Base-by-base conservation (phyloP, 2,797 vertebrate genomes). In the Pagetopsis macropterus region DNA sequence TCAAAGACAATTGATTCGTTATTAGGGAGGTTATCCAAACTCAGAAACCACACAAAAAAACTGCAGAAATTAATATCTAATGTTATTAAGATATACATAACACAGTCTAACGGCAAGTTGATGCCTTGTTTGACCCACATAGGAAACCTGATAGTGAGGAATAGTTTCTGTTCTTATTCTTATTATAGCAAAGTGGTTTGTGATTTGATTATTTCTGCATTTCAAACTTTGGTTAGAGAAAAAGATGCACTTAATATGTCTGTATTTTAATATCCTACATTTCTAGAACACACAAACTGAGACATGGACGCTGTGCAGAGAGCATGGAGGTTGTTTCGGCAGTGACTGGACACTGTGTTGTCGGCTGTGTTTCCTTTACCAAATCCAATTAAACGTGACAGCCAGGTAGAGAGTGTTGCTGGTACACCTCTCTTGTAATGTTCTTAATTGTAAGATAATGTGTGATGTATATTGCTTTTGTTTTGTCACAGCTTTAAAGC, bases 311-410 rank as follows among this genome's bases (percentile, higher is more conserved):
- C 45, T 12, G 3, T 23, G 40, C 7, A 59, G 31, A 46, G 16
- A 27, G 50, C 4, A 48, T 3, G 7, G 59, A 8, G 31, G 7
- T 54, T 61, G 64, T 19, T 50, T 65, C 41, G 52, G 72, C 71
- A 55, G 59, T 27, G 37, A 55, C 54, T 31, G 43, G 15, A 44
- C 4, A n/a, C 19, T 49, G 67, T 40, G 54, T 9, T 45, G 43
- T 65, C 31, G 0, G 44, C 52, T 56, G n/a, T n/a, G 58, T 65
- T 69, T 56, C 71, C 49, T 79, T 74, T n/a, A 69, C 48, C 51
- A 51, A 49, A 79, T 55, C 55, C 51, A 76, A 69, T 67, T 59
- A 73, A 78, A 65, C 43, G 21, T 71, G 61, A 56, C 70, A 57
- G 60, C n/a, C 45, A 55, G 66, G 63, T 78, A 67, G 33, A 60